A percentile compares a stretch with the other conserved stretches of the same genome.
phyloP scores from a whole-genome alignment of 2,888 invertebrate species.

The Stictocephala bisonia region DNA sequence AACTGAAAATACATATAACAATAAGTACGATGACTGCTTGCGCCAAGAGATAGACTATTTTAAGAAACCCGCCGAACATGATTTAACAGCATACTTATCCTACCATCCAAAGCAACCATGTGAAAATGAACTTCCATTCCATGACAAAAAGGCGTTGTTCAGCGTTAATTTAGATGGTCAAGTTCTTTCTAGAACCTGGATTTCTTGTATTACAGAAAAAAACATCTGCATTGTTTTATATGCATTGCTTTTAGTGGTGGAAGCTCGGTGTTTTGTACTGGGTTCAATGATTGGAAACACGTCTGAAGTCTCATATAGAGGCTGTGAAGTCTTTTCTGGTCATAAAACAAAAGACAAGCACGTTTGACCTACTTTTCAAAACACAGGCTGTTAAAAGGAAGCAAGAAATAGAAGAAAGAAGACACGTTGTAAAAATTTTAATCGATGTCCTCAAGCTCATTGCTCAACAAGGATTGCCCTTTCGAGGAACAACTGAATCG shows the following conservation, averaged over 20 bases:
- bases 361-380: too few relatives aligned
- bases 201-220: background rate
- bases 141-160: background rate
- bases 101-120: background rate
- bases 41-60: background rate
- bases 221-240: background rate
- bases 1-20: background rate
- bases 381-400: background rate
- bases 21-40: background rate
- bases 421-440: background rate
- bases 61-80: background rate
- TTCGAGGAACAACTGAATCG: background rate
- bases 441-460: background rate
- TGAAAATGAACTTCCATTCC: background rate
- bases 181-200: background rate
- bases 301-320: too few relatives aligned
- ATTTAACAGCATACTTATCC: background rate
- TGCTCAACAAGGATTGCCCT: background rate
- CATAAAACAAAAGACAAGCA: too few relatives aligned
- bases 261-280: background rate
- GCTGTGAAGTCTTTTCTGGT: too few relatives aligned
- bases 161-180: background rate
- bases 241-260: background rate
- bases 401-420: background rate
- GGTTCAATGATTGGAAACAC: too few relatives aligned